Percentiles rank a stretch among this genome's conserved stretches.
Conservation (phyloP, 1,140 invertebrate genomes). For the Tetranychus urticae region DNA sequence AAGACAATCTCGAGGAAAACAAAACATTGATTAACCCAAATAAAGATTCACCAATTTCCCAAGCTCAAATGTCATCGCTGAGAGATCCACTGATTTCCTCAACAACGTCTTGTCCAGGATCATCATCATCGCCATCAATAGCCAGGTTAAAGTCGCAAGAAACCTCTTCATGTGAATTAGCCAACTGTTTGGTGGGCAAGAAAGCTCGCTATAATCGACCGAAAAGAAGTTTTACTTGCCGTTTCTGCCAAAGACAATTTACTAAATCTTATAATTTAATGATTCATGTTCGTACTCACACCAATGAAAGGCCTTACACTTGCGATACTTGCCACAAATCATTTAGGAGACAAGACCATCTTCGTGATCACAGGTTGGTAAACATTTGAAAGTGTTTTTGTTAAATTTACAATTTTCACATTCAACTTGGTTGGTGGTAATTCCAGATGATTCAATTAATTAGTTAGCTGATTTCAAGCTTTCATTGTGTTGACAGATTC, state of each 20-base stretch:
- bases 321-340: constrained; percentile 96
- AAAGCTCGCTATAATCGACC: constrained; percentile 28
- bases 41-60: too few species aligned
- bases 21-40: too few species aligned
- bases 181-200: neutral
- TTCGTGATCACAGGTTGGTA: constrained; percentile 74
- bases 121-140: too few species aligned
- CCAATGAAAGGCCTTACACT: constrained; percentile 87
- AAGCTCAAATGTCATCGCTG: too few species aligned
- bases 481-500: neutral
- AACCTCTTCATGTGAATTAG: too few species aligned
- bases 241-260: constrained; percentile 86
- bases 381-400: neutral
- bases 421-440: neutral
- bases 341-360: constrained; percentile 87
- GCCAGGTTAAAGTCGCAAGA: too few species aligned
- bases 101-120: too few species aligned
- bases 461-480: neutral
- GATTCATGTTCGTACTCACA: constrained; percentile 91
- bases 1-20: too few species aligned
- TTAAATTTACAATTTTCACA: too few species aligned
- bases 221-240: constrained; percentile 94
- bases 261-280: constrained; percentile 93
- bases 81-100: too few species aligned
- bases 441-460: neutral